Percentiles rank a stretch among this genome's conserved stretches.
Evolutionary conservation across 2,113 vertebrate species (phyloP).

Genomic region (Thamnophis sirtalis): DNA sequence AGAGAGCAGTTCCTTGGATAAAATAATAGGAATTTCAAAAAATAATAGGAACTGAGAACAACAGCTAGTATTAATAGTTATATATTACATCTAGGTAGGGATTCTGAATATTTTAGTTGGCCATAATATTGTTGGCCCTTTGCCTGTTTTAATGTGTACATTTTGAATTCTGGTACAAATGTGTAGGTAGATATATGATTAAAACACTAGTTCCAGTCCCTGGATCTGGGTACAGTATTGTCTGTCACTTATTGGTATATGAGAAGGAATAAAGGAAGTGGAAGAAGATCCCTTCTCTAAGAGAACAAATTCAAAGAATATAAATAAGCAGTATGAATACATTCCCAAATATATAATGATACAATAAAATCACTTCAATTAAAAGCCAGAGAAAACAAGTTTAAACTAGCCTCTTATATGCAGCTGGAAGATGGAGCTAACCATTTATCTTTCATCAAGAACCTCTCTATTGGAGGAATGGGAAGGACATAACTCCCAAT

Average conservation of each 20-base stretch:
- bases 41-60: neutral
- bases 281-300: neutral
- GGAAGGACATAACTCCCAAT: neutral
- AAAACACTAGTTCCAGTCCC: neutral
- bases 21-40: conserved; percentile 42
- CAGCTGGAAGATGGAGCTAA: neutral
- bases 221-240: neutral
- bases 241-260: neutral
- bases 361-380: neutral
- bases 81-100: neutral
- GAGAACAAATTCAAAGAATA: neutral
- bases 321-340: neutral
- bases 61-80: conserved; percentile 30
- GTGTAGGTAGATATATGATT: neutral
- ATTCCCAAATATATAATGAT: neutral
- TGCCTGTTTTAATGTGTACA: neutral
- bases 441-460: neutral
- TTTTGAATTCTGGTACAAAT: neutral
- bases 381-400: neutral
- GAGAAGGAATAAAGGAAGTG: neutral
- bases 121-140: neutral
- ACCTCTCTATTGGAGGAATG: neutral
- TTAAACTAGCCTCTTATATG: neutral
- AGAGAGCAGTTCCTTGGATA: conserved; percentile 37
- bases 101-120: neutral